Base-by-base conservation (phyloP, 2,113 vertebrate species). In the Reinhardtius hippoglossoides region DNA sequence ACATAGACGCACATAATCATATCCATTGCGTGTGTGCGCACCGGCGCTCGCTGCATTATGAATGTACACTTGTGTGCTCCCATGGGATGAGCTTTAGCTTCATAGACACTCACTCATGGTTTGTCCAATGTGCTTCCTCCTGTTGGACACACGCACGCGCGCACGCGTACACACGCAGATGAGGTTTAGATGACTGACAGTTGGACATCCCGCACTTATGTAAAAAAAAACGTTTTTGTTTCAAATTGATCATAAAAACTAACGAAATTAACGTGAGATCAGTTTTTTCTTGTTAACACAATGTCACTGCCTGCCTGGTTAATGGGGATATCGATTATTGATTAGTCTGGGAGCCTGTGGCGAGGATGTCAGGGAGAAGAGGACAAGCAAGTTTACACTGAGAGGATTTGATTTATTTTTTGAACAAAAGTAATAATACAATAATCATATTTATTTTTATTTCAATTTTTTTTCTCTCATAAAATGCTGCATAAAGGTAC, bases 251-350 rank as follows among this genome's bases (percentile, higher is more conserved):
- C 12, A 15, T 54, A 56, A 27, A 81, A 84, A 78, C 81, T 76
- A 87, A 74, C 76, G 58, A 73, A 68, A 71, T n/a, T 71, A 42
- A 64, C 13, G 76, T 24, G 61, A 76, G 54, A 83, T 80, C 60
- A 59, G 72, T 63, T 59, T 23, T 31, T 2, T 42, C 55, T 71
- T 72, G 61, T 76, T 62, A 84, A 79, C 82, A 46, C 58, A 48
- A 77, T 83, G 87, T 83, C 89, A 76, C 71, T 78, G 85, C 90
- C 87, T 84, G 92, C 14, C 70, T 84, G 86, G 80, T 87, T 87
- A 89, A 92, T 90, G 88, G 84, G 75, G 79, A 57, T 86, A 91
- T 92, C 72, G 91, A 93, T 92, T 88, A 92, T 92, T 74, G 91
- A 93, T 93, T 50, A 16, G 46, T 50, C 86, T 72, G 74, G 58